These are phyloP conservation scores for Patiria miniata DNA, from an alignment of 35 echinoderm and acorn worm genomes.

Conservation along the genomic window DNA sequence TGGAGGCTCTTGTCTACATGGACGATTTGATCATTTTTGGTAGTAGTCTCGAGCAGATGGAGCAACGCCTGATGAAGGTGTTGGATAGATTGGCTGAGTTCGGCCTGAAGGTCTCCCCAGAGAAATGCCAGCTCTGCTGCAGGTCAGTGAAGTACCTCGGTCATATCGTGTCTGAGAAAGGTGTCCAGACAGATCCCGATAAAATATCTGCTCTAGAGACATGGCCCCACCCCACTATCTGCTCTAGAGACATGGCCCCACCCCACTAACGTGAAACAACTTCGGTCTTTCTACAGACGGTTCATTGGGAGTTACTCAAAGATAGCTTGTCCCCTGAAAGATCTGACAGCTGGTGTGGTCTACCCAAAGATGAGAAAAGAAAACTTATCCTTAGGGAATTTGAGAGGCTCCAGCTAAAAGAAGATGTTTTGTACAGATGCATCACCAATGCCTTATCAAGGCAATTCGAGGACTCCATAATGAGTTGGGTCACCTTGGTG, in stretches of 20 bases:
- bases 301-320: too few relatives aligned
- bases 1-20: constrained; percentile 43
- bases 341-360: too few relatives aligned
- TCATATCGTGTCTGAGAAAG: constrained; percentile 58
- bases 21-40: constrained; percentile 41
- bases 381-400: too few relatives aligned
- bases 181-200: constrained; percentile 67
- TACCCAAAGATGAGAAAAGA: too few relatives aligned
- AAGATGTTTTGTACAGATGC: constrained; percentile 44
- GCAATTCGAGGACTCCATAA: constrained; percentile 41
- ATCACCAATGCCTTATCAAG: not conserved
- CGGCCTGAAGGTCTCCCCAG: constrained; percentile 64
- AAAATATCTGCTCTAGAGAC: constrained; percentile 20
- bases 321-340: too few relatives aligned
- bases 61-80: constrained; percentile 39
- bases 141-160: constrained; percentile 63
- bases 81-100: constrained; percentile 48
- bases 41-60: constrained; percentile 44
- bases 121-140: constrained; percentile 18
- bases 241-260: too few relatives aligned
- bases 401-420: constrained; percentile 12
- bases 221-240: constrained; percentile 63
- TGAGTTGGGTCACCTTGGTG: constrained; percentile 45
- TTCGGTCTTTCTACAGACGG: too few relatives aligned
- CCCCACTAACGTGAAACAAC: too few relatives aligned